phyloP scores from a whole-genome alignment of 2,888 invertebrate genomes.

The Tinea trinotella region DNA sequence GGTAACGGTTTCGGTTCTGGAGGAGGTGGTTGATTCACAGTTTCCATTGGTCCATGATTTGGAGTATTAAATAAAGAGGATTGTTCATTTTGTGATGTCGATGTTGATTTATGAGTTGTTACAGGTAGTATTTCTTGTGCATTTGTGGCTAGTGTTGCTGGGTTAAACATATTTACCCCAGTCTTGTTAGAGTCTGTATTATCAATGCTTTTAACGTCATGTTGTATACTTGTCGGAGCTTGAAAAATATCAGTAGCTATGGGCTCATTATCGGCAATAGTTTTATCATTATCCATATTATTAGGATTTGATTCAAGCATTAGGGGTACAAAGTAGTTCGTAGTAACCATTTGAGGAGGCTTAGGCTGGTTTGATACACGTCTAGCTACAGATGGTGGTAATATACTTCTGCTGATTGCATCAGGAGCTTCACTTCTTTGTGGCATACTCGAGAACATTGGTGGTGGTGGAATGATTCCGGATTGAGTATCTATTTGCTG shows the following conservation, averaged over 20 bases:
- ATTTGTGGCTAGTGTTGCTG: background rate
- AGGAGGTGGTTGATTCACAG: background rate
- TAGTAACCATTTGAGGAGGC: conserved; percentile 29
- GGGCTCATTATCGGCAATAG: background rate
- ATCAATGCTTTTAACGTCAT: no score
- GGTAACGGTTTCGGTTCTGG: conserved; percentile 31
- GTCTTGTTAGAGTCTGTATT: background rate
- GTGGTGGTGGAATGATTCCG: conserved; percentile 53
- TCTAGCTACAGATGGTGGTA: conserved; percentile 60
- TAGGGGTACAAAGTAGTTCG: background rate
- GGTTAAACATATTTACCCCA: background rate
- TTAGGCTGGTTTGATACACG: conserved; percentile 49
- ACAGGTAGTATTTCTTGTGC: no score
- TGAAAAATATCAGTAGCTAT: background rate
- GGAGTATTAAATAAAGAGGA: conserved; percentile 31
- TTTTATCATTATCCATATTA: background rate
- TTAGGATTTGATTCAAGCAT: background rate
- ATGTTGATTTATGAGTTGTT: background rate
- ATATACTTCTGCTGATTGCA: conserved; percentile 37
- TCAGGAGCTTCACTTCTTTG: conserved; percentile 29
- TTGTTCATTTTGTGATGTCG: background rate
- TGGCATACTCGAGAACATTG: conserved; percentile 48
- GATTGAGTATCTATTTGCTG: background rate
- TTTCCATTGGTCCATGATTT: conserved; percentile 19
- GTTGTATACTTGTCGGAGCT: background rate